Evolutionary conservation across 1,140 invertebrate species (phyloP), one percentile per base, ranked within the genome.

Genomic region (Papilio machaon): DNA sequence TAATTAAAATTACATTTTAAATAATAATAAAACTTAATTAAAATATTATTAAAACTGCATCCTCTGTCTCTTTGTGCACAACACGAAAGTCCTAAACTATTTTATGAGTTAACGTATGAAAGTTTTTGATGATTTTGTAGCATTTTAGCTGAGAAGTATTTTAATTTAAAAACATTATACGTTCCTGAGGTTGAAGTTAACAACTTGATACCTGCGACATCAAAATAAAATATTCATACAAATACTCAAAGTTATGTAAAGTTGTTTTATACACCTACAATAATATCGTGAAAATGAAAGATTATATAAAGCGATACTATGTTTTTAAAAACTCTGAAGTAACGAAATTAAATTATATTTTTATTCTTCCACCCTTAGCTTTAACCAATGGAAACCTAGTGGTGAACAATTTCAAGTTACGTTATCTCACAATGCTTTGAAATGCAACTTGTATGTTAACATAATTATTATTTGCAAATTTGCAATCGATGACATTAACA

Each of bases 101-200:
- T 76, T 76, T 76, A 76, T 54, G 74, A 49, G 23, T 54, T 47
- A 76, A 76, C 47, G 11, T 54, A 76, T 70, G 64, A 76, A 76
- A 76, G 74, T 52, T 76, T 76, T 76, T 38, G 64, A 70, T 70
- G 30, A 35, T 70, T 49, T 76, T 30, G 74, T 52, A 54, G 23
- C 74, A 52, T 52, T 76, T 52, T 35, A 30, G 49, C 49, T 70
- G 47, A 76, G 49, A 76, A 76, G 74, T 76, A 76, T 76, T 76
- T 76, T 76, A 76, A 76, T 76, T 76, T 76, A 19, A 76, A 76
- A 76, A 76, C 74, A 17, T 70, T 70, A 70, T 35, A 70, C 64
- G 30, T 0, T 70, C 13, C 64, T 35, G 23, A 70, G 64, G 64
- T 70, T 70, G 30, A 13, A 30, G 64, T 70, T 35, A 70, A 70